These are phyloP conservation scores for Ceyx melanurus DNA, from an alignment of 2,113 vertebrate genomes.

Conservation along the genomic window DNA sequence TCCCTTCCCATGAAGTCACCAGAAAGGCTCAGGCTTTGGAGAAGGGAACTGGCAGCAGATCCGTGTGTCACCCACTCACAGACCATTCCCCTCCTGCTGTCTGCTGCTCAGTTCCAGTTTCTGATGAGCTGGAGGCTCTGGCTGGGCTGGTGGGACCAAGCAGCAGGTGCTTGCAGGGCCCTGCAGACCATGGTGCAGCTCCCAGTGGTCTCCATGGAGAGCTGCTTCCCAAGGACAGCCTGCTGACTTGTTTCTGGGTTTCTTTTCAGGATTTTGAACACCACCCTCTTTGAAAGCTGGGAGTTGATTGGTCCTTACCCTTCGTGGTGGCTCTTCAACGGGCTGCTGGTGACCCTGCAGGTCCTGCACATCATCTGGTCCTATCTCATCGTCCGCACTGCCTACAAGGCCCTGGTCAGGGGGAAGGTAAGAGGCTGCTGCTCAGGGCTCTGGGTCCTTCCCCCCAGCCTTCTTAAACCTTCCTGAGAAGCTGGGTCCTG, in stretches of 20 bases:
- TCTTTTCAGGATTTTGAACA: constrained; percentile 88
- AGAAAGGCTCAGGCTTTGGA: background rate
- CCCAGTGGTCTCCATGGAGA: background rate
- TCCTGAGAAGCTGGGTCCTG: background rate
- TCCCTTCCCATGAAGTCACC: constrained; percentile 8
- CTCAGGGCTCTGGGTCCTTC: background rate
- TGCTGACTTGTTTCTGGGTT: background rate
- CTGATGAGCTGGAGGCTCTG: background rate
- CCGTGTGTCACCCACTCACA: background rate
- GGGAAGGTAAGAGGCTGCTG: constrained; percentile 84
- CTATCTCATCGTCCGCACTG: constrained; percentile 90
- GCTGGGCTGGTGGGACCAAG: background rate
- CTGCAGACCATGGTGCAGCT: background rate
- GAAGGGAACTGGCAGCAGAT: constrained; percentile 25
- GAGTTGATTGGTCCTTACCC: constrained; percentile 89
- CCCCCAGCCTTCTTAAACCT: fast-evolving
- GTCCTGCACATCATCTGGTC: constrained; percentile 93
- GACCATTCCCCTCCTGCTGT: background rate
- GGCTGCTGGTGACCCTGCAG: constrained; percentile 87
- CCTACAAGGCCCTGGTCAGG: constrained; percentile 86
- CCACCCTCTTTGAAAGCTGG: constrained; percentile 96
- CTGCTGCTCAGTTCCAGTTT: background rate
- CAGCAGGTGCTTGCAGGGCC: constrained; percentile 23
- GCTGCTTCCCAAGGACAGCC: background rate
- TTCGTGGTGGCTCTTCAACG: constrained; percentile 96